Evolutionary conservation across 2,113 vertebrate genomes (phyloP), one percentile per base, ranked within the genome.

Genomic region (Bettongia penicillata): DNA sequence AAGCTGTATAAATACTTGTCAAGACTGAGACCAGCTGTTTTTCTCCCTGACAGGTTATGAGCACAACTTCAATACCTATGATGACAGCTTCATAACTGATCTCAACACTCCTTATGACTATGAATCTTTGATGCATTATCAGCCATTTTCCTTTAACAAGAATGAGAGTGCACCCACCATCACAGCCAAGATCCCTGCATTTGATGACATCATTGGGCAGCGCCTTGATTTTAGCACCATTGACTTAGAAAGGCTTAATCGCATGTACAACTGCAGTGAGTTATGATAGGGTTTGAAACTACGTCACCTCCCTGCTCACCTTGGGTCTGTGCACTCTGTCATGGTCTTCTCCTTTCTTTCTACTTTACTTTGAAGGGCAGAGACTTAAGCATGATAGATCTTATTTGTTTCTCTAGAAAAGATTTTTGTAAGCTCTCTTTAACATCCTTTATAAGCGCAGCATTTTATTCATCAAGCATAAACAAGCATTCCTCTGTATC

Each of bases 181-280:
- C 97, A 99, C 99, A 2, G 97, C 99, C 12, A 99, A 99, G 97
- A 99, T 99, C 96, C 99, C 99, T 24, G 99, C 97, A 0, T 99
- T 99, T 98, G 95, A 99, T 95, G 53, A 98, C 52, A 95, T 99
- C 93, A 99, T 99, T 84, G 99, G 99, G 49, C 99, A 99, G 96
- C 99, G 99, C 95, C 97, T 99, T 16, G 99, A 99, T 97, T 93
- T 99, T 98, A 99, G 99, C 93, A 89, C 97, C 68, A 97, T 98
- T 95, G 99, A 99, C 90, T 92, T 99, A 96, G 97, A 99, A 95
- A 99, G 99, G 94, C 98, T 99, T 89, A 99, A 99, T 97, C 98
- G 99, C 93, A 99, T 99, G 99, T 99, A 99, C 97, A 99, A 99
- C 95, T 99, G 99, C 98, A 99, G 99, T 99, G 98, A 98, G 99